Evolutionary conservation across 2,888 invertebrate species (phyloP).

Genomic region (Drosophila kambysellisi): DNA sequence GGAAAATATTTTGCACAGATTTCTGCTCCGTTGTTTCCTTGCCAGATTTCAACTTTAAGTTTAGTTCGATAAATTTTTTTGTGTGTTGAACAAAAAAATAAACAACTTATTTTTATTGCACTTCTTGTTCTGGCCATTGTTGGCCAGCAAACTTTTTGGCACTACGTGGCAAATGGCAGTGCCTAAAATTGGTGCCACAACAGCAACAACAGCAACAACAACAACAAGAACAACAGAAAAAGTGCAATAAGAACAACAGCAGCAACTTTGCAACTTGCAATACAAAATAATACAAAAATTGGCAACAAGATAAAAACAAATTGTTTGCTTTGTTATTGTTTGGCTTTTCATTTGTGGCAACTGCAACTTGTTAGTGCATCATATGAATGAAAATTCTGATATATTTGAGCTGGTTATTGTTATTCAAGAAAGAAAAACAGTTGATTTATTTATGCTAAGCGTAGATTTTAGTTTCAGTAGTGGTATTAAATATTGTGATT

Average conservation of each 20-base stretch:
- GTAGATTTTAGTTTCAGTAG: background rate
- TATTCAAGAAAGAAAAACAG: background rate
- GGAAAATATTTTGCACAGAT: constrained; percentile 9
- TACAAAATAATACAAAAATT: constrained; percentile 10
- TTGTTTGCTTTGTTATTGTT: constrained; percentile 11
- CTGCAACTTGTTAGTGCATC: background rate
- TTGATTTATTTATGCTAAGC: background rate
- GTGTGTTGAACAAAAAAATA: background rate
- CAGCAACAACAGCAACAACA: constrained; percentile 9
- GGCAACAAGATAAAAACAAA: constrained; percentile 16
- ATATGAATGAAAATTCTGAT: background rate
- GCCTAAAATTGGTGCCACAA: constrained; percentile 20
- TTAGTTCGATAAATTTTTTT: constrained; percentile 37
- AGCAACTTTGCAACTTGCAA: constrained; percentile 18
- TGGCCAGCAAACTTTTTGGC: constrained; percentile 37
- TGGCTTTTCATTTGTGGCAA: background rate
- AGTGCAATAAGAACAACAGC: constrained; percentile 11
- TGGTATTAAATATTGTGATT: background rate
- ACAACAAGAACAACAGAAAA: constrained; percentile 2
- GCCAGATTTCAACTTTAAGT: constrained; percentile 46
- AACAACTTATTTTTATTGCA: constrained; percentile 52
- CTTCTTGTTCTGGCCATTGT: constrained; percentile 28
- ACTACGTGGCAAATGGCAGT: constrained; percentile 16
- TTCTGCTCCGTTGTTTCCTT: constrained; percentile 13
- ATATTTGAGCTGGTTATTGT: no score